These are phyloP conservation scores for Petrocephalus sullivani DNA, from an alignment of 2,797 vertebrate species.

Conservation along the genomic window DNA sequence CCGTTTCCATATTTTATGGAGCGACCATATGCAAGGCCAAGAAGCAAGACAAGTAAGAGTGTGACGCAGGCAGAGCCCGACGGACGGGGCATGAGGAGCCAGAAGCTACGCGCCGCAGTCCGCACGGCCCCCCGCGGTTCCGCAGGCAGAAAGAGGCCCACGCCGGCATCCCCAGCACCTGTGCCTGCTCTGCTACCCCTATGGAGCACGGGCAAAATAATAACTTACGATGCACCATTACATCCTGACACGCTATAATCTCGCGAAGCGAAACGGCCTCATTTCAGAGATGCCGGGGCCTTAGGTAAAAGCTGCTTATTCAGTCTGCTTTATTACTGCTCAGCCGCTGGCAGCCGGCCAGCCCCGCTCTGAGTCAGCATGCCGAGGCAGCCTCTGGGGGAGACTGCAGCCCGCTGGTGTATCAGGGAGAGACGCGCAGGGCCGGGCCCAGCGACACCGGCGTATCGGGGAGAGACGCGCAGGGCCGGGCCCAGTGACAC, in stretches of 20 bases:
- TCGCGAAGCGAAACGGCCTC: neutral
- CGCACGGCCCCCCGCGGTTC: neutral
- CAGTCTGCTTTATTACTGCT: neutral
- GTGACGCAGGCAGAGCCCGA: neutral
- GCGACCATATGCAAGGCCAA: neutral
- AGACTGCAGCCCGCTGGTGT: neutral
- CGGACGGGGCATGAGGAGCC: neutral
- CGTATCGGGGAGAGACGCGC: too few relatives aligned
- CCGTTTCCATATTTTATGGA: neutral
- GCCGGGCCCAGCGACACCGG: too few relatives aligned
- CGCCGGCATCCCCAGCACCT: neutral
- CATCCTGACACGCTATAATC: constrained; percentile 13
- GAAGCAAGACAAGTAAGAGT: neutral
- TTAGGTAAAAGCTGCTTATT: neutral
- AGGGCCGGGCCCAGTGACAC: too few relatives aligned
- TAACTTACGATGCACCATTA: constrained; percentile 15
- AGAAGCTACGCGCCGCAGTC: neutral
- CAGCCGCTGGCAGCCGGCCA: neutral
- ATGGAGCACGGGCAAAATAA: neutral
- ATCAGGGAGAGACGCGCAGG: neutral
- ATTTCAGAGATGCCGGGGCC: neutral
- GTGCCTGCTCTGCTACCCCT: neutral
- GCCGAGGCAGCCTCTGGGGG: neutral
- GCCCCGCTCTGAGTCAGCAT: neutral
- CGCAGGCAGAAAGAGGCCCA: neutral